Evolutionary conservation across 2,113 vertebrate species (phyloP).

Genomic region (Ceyx margarethae): DNA sequence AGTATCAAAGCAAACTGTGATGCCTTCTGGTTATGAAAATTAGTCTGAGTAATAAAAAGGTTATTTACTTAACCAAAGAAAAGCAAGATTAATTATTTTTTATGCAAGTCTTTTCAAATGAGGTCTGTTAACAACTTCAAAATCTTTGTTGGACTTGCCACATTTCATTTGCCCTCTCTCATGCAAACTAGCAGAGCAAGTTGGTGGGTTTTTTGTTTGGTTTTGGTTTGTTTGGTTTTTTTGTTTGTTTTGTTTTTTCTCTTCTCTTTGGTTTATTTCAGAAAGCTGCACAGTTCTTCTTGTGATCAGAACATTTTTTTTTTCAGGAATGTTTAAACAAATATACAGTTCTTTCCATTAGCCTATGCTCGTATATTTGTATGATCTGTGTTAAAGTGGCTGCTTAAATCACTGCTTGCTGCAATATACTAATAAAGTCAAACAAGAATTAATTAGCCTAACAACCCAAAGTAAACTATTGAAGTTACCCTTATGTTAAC

Average conservation of each 20-base stretch:
- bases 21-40: conserved; percentile 25
- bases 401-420: conserved; percentile 14
- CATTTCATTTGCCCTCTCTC: background rate
- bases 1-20: conserved; percentile 14
- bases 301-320: background rate
- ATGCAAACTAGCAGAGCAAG: background rate
- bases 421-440: conserved; percentile 7
- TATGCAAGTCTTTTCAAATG: background rate
- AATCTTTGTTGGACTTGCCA: background rate
- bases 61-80: background rate
- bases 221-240: no score
- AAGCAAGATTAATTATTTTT: conserved; percentile 27
- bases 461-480: conserved; percentile 14
- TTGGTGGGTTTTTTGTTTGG: no score
- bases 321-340: conserved; percentile 59
- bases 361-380: conserved; percentile 3
- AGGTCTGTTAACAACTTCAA: background rate
- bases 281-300: background rate
- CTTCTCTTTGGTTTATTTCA: background rate
- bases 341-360: conserved; percentile 44
- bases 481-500: conserved; percentile 23
- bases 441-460: conserved; percentile 19
- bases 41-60: background rate
- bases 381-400: conserved; percentile 18
- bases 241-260: background rate